Percentiles rank a stretch among this genome's conserved stretches.
These are phyloP conservation scores for Barbus barbus DNA, from an alignment of 2,113 vertebrate genomes.

Conservation along the genomic window DNA sequence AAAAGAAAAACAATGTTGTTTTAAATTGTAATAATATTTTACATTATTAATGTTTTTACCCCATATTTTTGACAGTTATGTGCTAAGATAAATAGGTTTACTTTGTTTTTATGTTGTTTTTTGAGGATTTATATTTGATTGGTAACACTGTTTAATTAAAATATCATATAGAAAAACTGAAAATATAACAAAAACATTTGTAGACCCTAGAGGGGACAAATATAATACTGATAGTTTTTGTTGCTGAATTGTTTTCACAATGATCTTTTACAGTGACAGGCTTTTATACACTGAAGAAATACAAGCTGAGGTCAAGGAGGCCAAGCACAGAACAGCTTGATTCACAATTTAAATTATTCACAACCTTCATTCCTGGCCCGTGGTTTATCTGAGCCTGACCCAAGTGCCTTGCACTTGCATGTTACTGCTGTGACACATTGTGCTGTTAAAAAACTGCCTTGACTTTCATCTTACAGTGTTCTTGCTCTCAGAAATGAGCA, in stretches of 20 bases:
- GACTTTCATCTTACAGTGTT: not conserved
- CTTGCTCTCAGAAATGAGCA: not conserved
- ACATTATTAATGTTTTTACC: no score
- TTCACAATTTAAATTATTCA: not conserved
- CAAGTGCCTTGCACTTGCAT: not conserved
- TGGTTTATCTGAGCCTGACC: not conserved
- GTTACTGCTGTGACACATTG: not conserved
- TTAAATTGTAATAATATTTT: no score
- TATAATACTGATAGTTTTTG: not conserved
- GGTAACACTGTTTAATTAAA: no score
- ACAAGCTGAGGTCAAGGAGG: not conserved
- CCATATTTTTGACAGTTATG: no score
- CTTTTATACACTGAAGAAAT: not conserved
- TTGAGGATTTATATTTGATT: no score
- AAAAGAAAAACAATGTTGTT: no score
- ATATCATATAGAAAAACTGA: no score
- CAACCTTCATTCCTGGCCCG: not conserved
- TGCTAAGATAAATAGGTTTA: no score
- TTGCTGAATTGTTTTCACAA: not conserved
- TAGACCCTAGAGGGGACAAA: no score
- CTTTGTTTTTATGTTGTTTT: no score
- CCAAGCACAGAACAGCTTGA: not conserved
- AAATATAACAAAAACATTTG: no score
- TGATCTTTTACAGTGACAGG: not conserved
- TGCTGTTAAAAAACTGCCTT: not conserved